phyloP scores from a whole-genome alignment of 1,140 invertebrate species.

The Neomicropteryx cornuta region DNA sequence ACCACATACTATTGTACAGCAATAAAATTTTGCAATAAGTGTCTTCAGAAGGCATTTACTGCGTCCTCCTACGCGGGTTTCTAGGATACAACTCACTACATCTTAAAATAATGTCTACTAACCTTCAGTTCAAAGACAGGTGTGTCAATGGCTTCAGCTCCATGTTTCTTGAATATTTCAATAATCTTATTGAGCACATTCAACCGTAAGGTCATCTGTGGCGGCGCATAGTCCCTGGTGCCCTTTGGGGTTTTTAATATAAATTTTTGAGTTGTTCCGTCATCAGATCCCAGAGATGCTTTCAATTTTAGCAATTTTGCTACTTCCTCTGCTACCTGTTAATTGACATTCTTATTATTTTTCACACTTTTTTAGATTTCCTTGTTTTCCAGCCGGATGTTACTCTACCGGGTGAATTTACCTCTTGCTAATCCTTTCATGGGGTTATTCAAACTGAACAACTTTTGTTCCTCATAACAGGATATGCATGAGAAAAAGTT shows the following conservation, averaged over 20 bases:
- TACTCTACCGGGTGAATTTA: neutral
- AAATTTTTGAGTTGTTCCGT: constrained; percentile 57
- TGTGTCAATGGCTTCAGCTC: constrained; percentile 98
- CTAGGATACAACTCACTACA: no score
- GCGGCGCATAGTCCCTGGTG: constrained; percentile 88
- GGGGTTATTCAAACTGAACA: neutral
- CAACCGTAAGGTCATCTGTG: constrained; percentile 89
- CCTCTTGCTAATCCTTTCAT: neutral
- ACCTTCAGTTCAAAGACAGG: constrained; percentile 98
- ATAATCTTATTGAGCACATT: constrained; percentile 84
- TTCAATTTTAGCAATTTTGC: constrained; percentile 70
- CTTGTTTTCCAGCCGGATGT: neutral
- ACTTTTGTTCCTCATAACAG: neutral
- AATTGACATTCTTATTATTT: constrained; percentile 10
- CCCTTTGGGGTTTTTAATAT: constrained; percentile 90
- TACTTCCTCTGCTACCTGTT: constrained; percentile 71
- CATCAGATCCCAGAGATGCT: constrained; percentile 50
- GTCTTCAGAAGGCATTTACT: no score
- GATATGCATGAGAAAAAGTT: no score
- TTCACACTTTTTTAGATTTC: neutral
- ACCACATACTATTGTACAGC: no score
- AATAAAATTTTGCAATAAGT: no score
- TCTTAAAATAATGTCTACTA: constrained; percentile 17
- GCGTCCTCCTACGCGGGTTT: no score
- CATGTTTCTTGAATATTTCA: constrained; percentile 89